Base-by-base conservation (phyloP, 2,888 invertebrate genomes). In the Tethea ocularis region DNA sequence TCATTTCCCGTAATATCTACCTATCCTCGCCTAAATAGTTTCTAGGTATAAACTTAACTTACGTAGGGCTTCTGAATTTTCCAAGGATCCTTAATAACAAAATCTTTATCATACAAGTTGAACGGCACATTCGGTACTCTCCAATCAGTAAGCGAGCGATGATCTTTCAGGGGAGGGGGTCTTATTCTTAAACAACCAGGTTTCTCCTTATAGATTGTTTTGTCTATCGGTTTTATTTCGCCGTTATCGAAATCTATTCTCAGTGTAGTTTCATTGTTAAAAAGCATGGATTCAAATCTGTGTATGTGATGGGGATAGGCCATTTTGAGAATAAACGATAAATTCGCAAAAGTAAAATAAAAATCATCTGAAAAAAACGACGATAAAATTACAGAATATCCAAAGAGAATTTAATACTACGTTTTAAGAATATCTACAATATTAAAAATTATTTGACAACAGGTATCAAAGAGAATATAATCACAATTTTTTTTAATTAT, bases 281-380 rank as follows among this genome's bases (percentile, higher is more conserved):
- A 54, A 20, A 54, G 11, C 20, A 54, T 20, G 1, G 54, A 20
- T 54, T 54, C 54, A 33, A 17, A 69, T 67, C 64, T 62, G 0
- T 55, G 55, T 6, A 20, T 46, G 8, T 20, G 38, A 38, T 38
- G n/a, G n/a, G 33, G 33, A 0, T 33, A 13, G 29, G 7, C 10
- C 33, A 33, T 33, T 33, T 33, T 33, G 33, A 33, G 33, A 10
- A 29, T 1, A 33, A 33, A 33, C 2, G 13, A 7, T 13, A 13
- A 13, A 13, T 13, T 13, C 7, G 8, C 29, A 29, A 29, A 13
- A 2, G 13, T 33, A 2, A 3, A 13, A 13, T 1, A 13, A 29
- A 29, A 29, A 7, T 13, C 13, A 13, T 33, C 33, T 33, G 2
- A 13, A 33, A 33, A 13, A 33, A 33, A 33, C 11, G 13, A 7